Base-by-base conservation (phyloP, 37 sponge, comb jelly and placozoan genomes). In the Aplysina aerophoba region DNA sequence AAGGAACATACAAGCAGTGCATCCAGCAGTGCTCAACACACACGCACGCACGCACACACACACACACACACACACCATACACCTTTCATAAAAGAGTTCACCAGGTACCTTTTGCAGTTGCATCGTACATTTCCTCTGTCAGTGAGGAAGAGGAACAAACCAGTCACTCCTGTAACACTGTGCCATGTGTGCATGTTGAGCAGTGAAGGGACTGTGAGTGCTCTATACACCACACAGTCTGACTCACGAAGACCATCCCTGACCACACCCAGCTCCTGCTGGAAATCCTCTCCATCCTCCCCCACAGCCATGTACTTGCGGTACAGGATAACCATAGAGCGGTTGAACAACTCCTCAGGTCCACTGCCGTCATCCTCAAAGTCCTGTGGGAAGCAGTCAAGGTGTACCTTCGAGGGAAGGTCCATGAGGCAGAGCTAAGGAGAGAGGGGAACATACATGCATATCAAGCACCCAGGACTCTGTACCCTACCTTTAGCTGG, bases 21-120 rank as follows among this genome's bases (percentile, higher is more conserved):
- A 62, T 62, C 62, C 50, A 55, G 20, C 56, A 1, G 55, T 22
- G 24, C 20, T 72, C 39, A 57, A 36, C 56, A 72, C 4, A 20
- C 22, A 72, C 72, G 78, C 39, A 85, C 53, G 36, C 53, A 85
- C n/a, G 40, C 53, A 85, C 75, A 50, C 36, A 59, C 55, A 56
- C 50, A 63, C 40, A 75, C 78, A 15, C 75, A 73, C 4, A 62
- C 21, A 0, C 22, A 25, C 66, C 27, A 65, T 65, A 20, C 50
- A 11, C 50, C 50, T 11, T 44, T 8, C 3, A 44, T 35, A 16
- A 0, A 0, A 19, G 0, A 19, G 17, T 1, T n/a, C 1, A 27
- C 44, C 37, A 35, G 6, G 38, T 21, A 41, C 78, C 38, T 39
- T 53, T 68, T 50, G 12, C 27, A 33, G 36, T 53, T 60, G 30